Percentiles rank a stretch among this genome's conserved stretches.
Evolutionary conservation across 2,797 vertebrate genomes (phyloP).

Genomic region (Cheirogaleus major): DNA sequence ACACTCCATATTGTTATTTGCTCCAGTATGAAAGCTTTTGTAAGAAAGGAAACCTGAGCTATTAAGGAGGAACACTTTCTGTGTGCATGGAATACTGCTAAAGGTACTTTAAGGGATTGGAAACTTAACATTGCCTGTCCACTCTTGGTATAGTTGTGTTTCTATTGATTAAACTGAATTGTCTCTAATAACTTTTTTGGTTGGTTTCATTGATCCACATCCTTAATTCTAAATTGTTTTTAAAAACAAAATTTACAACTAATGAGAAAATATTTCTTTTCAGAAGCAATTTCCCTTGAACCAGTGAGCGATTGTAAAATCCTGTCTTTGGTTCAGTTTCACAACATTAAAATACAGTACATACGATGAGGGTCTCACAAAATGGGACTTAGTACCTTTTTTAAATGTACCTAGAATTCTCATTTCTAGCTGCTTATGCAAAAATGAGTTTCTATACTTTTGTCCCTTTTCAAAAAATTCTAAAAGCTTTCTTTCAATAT

Average conservation of each 20-base stretch:
- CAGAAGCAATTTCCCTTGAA: neutral
- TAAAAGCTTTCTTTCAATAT: slow-evolving; percentile 36
- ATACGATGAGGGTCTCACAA: neutral
- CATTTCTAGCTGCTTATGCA: neutral
- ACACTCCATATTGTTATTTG: neutral
- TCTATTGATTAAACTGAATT: neutral
- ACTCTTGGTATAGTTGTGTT: neutral
- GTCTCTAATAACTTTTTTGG: neutral
- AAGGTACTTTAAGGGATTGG: neutral
- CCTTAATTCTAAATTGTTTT: slow-evolving; percentile 11
- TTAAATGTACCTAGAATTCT: slow-evolving; percentile 4
- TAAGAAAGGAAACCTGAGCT: neutral
- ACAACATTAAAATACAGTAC: neutral
- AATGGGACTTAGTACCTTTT: neutral
- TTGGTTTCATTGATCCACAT: neutral
- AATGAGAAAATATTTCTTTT: slow-evolving; percentile 21
- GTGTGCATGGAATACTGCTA: neutral
- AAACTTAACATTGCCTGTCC: neutral
- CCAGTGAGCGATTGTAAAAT: slow-evolving; percentile 21
- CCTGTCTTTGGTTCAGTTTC: neutral
- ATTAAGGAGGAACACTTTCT: neutral
- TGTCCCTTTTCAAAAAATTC: neutral
- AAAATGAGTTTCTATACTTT: neutral
- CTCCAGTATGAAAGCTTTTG: neutral
- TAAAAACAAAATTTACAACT: neutral